Conservation (phyloP, 2,888 invertebrate species). For the Archips crataeganus region DNA sequence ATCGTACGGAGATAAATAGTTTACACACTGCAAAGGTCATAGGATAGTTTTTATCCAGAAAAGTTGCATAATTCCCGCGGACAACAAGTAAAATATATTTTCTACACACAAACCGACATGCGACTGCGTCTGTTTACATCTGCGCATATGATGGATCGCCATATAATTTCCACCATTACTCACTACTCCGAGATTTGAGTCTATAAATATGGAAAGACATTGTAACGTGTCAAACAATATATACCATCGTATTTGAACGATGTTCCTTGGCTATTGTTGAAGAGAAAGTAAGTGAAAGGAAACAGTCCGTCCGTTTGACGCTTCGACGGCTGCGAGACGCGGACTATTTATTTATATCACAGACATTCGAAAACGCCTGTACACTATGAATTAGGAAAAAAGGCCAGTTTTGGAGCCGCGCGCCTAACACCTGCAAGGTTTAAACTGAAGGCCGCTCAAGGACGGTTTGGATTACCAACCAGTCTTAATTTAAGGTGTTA, state of each 20-base stretch:
- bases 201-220: not conserved
- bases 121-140: not conserved
- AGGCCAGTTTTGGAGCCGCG: not conserved
- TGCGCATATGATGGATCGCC: not conserved
- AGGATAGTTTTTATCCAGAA: no score
- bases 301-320: constrained; percentile 39
- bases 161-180: not conserved
- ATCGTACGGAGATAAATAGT: no score
- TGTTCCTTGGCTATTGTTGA: constrained; percentile 50
- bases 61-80: no score
- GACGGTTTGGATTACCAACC: not conserved
- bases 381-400: not conserved
- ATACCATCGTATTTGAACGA: constrained; percentile 16
- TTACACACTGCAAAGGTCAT: no score
- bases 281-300: constrained; percentile 63
- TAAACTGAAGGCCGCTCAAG: not conserved
- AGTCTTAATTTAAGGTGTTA: not conserved
- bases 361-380: not conserved
- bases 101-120: not conserved
- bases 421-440: not conserved
- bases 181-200: not conserved
- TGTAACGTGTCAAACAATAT: constrained; percentile 4
- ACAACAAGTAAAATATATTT: not conserved
- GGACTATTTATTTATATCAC: constrained; percentile 35
- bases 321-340: constrained; percentile 24